Conservation (phyloP, 1,140 invertebrate species). For the Anoplophora glabripennis region DNA sequence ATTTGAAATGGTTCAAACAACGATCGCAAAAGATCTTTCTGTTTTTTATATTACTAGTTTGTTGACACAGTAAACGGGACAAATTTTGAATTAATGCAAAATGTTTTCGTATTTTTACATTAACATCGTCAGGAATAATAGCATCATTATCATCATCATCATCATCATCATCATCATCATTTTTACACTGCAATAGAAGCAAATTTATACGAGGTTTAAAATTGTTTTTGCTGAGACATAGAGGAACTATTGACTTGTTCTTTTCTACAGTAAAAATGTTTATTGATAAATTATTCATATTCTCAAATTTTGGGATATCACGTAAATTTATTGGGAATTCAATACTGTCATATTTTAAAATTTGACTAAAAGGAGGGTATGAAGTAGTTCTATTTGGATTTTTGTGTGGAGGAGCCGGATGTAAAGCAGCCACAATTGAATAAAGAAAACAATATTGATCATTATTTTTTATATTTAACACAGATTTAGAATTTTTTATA, state of each 20-base stretch:
- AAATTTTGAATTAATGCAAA: constrained; percentile 25
- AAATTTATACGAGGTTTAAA: constrained; percentile 7
- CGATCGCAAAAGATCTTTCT: constrained; percentile 24
- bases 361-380: constrained; percentile 22
- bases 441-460: constrained; percentile 24
- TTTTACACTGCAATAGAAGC: neutral
- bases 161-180: no score
- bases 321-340: constrained; percentile 15
- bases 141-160: constrained; percentile 1
- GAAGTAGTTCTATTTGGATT: constrained; percentile 6
- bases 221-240: neutral
- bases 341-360: constrained; percentile 24
- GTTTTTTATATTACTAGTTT: constrained; percentile 18
- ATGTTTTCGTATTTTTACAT: constrained; percentile 6
- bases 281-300: constrained; percentile 19
- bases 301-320: constrained; percentile 26
- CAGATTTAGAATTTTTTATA: constrained; percentile 10
- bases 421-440: constrained; percentile 16
- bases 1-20: constrained; percentile 25
- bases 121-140: neutral
- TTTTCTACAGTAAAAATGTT: constrained; percentile 12
- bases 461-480: constrained; percentile 17
- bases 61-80: constrained; percentile 22
- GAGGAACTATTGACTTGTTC: neutral
- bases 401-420: constrained; percentile 7